phyloP scores from a whole-genome alignment of 2,113 vertebrate genomes.

The Phyllostomus discolor region DNA sequence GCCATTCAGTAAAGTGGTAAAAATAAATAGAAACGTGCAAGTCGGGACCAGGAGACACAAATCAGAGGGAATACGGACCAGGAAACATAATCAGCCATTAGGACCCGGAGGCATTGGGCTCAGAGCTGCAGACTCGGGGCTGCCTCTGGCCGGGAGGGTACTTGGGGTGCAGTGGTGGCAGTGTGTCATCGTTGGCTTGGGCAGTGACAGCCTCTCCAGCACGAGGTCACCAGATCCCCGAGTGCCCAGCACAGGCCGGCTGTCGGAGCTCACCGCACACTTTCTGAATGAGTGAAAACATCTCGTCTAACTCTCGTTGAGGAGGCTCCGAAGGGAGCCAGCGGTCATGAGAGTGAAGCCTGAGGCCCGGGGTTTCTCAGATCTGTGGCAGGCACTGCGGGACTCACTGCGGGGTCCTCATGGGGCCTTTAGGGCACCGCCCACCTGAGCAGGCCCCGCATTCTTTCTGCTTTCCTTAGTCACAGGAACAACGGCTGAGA shows the following conservation, averaged over 20 bases:
- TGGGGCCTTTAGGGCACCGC: not conserved
- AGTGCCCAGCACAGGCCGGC: not conserved
- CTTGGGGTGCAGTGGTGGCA: not conserved
- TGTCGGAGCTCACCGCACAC: not conserved
- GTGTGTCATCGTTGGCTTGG: not conserved
- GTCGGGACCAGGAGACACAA: not conserved
- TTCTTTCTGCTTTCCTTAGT: not conserved
- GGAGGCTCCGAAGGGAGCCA: not conserved
- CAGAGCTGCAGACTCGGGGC: not conserved
- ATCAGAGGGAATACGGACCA: not conserved
- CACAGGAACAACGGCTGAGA: not conserved
- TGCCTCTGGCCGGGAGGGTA: not conserved
- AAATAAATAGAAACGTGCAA: constrained; percentile 4
- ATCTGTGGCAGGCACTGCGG: not conserved
- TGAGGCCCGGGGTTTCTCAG: not conserved
- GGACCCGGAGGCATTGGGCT: fast-evolving
- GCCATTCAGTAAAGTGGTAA: not conserved
- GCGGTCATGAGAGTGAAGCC: not conserved
- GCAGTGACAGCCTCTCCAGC: not conserved
- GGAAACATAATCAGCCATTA: not conserved
- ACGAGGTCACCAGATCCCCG: not conserved
- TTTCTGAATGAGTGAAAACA: not conserved
- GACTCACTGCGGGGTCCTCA: no score
- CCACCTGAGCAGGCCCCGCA: not conserved
- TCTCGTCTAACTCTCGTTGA: not conserved